phyloP scores from a whole-genome alignment of 2,113 vertebrate species.

The Hippocampus mohnikei region DNA sequence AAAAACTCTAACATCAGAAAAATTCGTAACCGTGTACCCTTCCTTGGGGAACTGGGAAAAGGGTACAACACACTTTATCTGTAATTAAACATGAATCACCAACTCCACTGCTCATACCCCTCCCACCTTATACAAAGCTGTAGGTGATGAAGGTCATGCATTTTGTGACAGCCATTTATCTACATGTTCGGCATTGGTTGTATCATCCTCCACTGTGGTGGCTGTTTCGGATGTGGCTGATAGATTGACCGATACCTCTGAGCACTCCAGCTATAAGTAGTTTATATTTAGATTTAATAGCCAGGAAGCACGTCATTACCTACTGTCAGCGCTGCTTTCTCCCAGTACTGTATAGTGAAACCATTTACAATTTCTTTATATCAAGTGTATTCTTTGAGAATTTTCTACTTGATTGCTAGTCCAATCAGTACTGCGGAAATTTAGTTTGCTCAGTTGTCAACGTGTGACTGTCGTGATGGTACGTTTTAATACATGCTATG shows the following conservation, averaged over 20 bases:
- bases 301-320: neutral
- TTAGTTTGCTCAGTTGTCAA: too few species aligned
- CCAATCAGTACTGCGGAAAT: too few species aligned
- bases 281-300: conserved; percentile 2
- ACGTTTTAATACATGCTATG: too few species aligned
- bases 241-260: conserved; percentile 35
- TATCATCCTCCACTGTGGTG: conserved; percentile 19
- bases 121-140: conserved; percentile 13
- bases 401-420: too few species aligned
- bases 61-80: neutral
- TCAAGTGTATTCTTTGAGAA: too few species aligned
- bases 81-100: neutral
- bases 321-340: neutral
- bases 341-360: conserved; percentile 1
- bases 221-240: conserved; percentile 33
- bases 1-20: too few species aligned
- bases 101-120: neutral
- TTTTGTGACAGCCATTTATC: conserved; percentile 38
- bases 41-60: neutral
- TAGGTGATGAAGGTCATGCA: conserved; percentile 12
- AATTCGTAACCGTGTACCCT: too few species aligned
- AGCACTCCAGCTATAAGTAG: neutral
- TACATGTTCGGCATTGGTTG: conserved; percentile 39
- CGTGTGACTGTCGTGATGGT: too few species aligned
- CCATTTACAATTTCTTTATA: neutral